Evolutionary conservation across 2,888 invertebrate genomes (phyloP).

Genomic region (Schrankia costaestrigalis): DNA sequence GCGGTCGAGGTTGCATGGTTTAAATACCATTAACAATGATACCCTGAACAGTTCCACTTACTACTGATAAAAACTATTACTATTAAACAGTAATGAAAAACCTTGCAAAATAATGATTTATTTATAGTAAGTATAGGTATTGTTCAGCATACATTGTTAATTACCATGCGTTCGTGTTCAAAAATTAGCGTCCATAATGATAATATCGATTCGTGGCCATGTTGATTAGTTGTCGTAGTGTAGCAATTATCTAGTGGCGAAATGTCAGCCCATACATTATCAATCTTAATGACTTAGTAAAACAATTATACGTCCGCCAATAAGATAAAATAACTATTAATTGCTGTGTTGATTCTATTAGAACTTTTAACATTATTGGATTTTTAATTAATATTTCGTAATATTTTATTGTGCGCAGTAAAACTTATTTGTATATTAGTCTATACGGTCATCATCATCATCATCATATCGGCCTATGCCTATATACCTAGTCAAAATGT

Average conservation of each 20-base stretch:
- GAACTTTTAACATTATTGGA: constrained; percentile 1
- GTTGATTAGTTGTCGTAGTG: constrained; percentile 18
- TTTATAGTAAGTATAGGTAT: no score
- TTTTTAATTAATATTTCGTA: neutral
- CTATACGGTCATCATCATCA: no score
- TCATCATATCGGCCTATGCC: no score
- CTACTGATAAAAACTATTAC: no score
- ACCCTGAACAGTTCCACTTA: no score
- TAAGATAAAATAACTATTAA: constrained; percentile 15
- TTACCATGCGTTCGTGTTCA: constrained; percentile 15
- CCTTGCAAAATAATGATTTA: no score
- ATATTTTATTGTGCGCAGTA: no score
- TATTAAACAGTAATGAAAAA: no score
- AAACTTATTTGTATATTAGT: no score
- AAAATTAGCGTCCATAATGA: constrained; percentile 34
- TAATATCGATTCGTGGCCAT: constrained; percentile 30
- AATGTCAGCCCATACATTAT: constrained; percentile 26
- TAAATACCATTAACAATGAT: no score
- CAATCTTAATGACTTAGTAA: constrained; percentile 33
- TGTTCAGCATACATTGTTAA: constrained; percentile 4
- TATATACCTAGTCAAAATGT: no score
- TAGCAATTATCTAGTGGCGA: constrained; percentile 33
- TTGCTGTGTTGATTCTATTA: constrained; percentile 11
- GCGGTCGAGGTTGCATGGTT: neutral
- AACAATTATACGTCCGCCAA: constrained; percentile 32